Conservation (phyloP, 2,113 vertebrate genomes). For the Coracopsis vasa region DNA sequence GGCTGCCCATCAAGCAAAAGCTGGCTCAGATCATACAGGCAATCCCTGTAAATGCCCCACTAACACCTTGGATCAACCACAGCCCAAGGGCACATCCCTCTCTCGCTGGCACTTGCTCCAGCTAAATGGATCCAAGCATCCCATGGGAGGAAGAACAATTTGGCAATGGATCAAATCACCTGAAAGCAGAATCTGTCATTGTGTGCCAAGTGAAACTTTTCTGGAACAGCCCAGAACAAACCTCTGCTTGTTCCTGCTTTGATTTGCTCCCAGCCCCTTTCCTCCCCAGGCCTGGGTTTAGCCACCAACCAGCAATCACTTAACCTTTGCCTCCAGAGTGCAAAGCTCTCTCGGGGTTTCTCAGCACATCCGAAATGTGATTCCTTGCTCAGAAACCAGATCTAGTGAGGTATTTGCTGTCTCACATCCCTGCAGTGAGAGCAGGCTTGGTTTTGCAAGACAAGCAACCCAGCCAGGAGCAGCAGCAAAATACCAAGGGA, state of each 20-base stretch:
- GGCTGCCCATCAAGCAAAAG: neutral
- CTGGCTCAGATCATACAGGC: neutral
- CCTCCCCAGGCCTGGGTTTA: neutral
- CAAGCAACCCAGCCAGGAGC: neutral
- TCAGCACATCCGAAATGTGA: neutral
- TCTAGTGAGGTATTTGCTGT: neutral
- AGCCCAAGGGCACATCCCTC: neutral
- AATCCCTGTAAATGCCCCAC: neutral
- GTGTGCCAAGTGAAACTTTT: neutral
- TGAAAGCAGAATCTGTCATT: neutral
- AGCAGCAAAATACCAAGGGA: neutral
- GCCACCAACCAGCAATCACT: neutral
- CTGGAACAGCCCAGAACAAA: conserved; percentile 3
- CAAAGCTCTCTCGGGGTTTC: neutral
- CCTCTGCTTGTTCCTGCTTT: neutral
- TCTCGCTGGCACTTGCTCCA: neutral
- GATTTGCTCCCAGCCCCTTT: neutral
- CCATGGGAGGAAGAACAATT: rapidly evolving
- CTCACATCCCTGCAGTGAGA: neutral
- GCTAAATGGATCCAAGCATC: neutral
- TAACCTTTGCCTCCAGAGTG: neutral
- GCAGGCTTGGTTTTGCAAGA: neutral
- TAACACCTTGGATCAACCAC: neutral
- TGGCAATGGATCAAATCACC: neutral
- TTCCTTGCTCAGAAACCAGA: neutral